Percentiles rank a stretch among this genome's conserved stretches.
phyloP scores from a whole-genome alignment of 2,797 vertebrate species.

The Alfaro cultratus region DNA sequence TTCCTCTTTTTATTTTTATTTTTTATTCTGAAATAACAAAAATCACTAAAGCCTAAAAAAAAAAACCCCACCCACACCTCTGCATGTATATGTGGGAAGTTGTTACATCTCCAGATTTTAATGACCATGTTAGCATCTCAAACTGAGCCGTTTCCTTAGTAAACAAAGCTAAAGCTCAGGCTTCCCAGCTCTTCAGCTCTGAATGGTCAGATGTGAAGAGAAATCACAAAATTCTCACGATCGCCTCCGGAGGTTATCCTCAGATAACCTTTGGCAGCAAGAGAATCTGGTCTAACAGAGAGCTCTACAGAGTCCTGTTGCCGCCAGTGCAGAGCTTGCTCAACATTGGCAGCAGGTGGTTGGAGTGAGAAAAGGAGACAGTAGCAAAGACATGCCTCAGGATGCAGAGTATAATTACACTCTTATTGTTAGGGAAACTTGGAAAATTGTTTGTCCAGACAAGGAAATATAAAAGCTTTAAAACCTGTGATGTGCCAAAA shows the following conservation, averaged over 20 bases:
- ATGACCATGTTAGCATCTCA: not conserved
- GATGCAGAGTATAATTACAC: not conserved
- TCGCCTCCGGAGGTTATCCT: not conserved
- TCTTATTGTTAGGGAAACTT: not conserved
- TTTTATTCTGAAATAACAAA: not conserved
- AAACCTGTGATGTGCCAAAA: not conserved
- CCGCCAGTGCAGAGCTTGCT: not conserved
- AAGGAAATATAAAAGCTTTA: not conserved
- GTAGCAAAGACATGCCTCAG: not conserved
- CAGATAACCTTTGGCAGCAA: not conserved
- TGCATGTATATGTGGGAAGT: not conserved
- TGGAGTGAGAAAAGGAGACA: not conserved
- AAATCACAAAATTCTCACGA: not conserved
- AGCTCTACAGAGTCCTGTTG: not conserved
- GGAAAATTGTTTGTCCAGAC: not conserved
- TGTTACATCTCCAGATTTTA: not conserved
- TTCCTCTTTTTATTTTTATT: not conserved
- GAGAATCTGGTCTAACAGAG: not conserved
- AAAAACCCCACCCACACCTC: not conserved
- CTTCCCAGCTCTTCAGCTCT: not conserved
- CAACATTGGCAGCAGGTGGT: not conserved
- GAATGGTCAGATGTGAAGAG: not conserved
- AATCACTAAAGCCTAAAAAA: not conserved
- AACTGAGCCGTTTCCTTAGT: not conserved
- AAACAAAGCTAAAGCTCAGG: not conserved